phyloP scores from a whole-genome alignment of 1,140 invertebrate species.

The Brachionus angularis region DNA sequence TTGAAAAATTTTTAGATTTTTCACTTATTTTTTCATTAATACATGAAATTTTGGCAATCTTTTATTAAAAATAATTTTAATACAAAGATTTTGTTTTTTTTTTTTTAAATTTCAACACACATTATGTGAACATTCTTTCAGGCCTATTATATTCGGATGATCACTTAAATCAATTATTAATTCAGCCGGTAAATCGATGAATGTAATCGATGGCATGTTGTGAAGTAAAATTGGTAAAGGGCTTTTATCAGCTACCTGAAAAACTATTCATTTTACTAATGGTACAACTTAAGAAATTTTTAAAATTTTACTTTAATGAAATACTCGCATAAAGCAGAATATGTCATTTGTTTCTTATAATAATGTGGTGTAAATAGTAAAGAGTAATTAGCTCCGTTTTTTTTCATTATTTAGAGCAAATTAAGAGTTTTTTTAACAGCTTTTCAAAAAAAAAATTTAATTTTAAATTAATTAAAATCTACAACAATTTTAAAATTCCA shows the following conservation, averaged over 20 bases:
- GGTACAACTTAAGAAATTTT: not conserved
- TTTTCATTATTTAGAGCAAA: not conserved
- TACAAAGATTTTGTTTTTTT: not conserved
- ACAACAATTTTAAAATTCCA: not conserved
- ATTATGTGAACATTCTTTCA: not conserved
- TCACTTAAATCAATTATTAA: not conserved
- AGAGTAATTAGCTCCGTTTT: not conserved
- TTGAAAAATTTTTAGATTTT: not conserved
- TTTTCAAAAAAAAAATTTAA: too few species aligned
- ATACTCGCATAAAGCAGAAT: not conserved
- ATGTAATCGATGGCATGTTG: not conserved
- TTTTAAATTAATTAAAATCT: not conserved
- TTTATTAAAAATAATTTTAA: not conserved
- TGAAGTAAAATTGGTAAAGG: not conserved
- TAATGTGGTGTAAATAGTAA: not conserved
- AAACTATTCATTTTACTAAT: not conserved
- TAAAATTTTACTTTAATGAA: not conserved
- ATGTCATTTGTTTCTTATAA: not conserved
- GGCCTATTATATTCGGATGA: not conserved
- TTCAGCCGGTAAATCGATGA: not conserved
- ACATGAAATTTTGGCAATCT: not conserved
- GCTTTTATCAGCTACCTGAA: not conserved
- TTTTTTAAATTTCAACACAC: too few species aligned
- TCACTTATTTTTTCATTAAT: not conserved
- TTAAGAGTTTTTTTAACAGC: not conserved